These are phyloP conservation scores for Pyxicephalus adspersus DNA, from an alignment of 2,113 vertebrate genomes.

Conservation along the genomic window DNA sequence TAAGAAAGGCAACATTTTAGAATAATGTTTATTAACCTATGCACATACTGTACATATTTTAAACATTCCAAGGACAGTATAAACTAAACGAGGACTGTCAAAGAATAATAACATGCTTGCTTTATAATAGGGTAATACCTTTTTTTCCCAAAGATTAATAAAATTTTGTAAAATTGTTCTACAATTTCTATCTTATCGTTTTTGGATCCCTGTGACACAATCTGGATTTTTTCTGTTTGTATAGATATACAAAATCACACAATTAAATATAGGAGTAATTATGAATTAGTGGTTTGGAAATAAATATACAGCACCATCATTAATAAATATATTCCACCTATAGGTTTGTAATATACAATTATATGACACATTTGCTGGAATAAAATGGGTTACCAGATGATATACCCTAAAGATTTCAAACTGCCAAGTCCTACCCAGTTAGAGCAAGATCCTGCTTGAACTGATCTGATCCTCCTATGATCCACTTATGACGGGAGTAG, in stretches of 20 bases:
- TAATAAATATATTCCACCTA: no score
- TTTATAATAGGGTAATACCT: neutral
- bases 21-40: slow-evolving; percentile 26
- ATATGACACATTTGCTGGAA: no score
- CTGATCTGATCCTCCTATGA: no score
- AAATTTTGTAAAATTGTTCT: neutral
- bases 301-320: no score
- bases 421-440: no score
- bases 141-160: neutral
- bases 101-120: neutral
- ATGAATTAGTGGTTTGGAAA: no score
- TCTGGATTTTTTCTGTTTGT: neutral
- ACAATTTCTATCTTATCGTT: neutral
- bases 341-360: no score
- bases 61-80: neutral
- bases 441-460: no score
- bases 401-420: no score
- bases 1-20: neutral
- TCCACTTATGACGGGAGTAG: no score
- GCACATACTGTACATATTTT: neutral
- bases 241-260: neutral
- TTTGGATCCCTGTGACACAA: neutral
- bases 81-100: neutral
- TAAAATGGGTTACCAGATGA: no score
- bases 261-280: neutral